Base-by-base conservation (phyloP, 2,797 vertebrate genomes). In the Arnoldichthys spilopterus region DNA sequence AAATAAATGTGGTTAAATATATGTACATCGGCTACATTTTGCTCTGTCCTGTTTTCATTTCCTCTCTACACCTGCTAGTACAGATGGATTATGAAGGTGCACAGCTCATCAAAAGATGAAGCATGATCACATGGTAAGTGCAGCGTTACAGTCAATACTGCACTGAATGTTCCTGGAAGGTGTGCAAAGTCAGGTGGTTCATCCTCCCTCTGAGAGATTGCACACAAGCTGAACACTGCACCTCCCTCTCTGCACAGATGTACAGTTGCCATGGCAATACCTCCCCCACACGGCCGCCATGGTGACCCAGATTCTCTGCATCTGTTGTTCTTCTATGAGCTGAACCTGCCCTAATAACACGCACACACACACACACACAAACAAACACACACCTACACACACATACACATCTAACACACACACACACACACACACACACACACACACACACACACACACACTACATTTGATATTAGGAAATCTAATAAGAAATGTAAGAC, bases 301-400 rank as follows among this genome's bases (percentile, higher is more conserved):
- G 20, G 62, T 85, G 84, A 84, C 82, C 82, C 77, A 82, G 69
- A 85, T 82, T 78, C 79, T 70, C 69, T 77, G 59, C 63, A 40
- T 77, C 47, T 71, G 76, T 67, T 59, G 59, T 59, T 81, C 59
- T 69, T 45, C 62, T 79, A n/a, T 26, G 13, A 20, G 12, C 3
- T 54, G 49, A 75, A 62, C 67, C 74, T 74, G 71, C 71, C 43
- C 59, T 74, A 32, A 53, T 43, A 45, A 67, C 20, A 67, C 15
- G 56, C 62, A 37, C 68, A 49, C 63, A 37, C 37, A 37, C 24
- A 47, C 26, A 16, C 3, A 20, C 37, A 22, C 37, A 43, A 12
- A 58, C 40, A n/a, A n/a, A n/a, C n/a, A n/a, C n/a, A n/a, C n/a
- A n/a, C n/a, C 37, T n/a, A 37, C 9, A 37, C 9, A 37, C 37